phyloP scores from a whole-genome alignment of 2,888 invertebrate genomes.

The Callyntrura sp. region DNA sequence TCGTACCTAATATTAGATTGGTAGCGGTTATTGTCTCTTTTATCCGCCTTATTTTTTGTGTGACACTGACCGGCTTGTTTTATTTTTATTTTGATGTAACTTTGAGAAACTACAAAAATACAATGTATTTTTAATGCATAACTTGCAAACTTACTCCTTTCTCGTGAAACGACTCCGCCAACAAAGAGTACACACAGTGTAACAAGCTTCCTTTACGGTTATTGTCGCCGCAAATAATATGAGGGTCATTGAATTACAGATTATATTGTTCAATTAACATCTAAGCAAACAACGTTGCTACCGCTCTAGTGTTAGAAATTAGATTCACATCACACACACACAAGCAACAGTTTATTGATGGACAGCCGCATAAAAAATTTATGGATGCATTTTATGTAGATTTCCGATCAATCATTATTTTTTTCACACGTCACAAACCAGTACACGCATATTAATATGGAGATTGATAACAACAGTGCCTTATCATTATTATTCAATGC shows the following conservation, averaged over 20 bases:
- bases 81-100: background rate
- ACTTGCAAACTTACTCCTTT: background rate
- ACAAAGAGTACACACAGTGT: background rate
- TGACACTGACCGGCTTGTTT: slow-evolving; percentile 51
- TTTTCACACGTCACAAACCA: too few relatives aligned
- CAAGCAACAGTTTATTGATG: background rate
- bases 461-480: too few relatives aligned
- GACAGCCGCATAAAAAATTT: background rate
- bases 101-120: slow-evolving; percentile 16
- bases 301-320: too few relatives aligned
- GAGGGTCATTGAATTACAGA: slow-evolving; percentile 50
- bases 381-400: background rate
- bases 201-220: background rate
- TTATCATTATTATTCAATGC: too few relatives aligned
- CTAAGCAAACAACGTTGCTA: too few relatives aligned
- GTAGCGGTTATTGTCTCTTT: slow-evolving; percentile 17
- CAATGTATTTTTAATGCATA: background rate
- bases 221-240: background rate
- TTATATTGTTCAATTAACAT: too few relatives aligned
- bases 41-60: background rate
- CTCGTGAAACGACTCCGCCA: background rate
- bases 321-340: too few relatives aligned
- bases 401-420: background rate
- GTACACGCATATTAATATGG: too few relatives aligned
- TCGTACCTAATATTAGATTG: background rate